Base-by-base conservation (phyloP, 2,797 vertebrate species). In the Pagetopsis macropterus region DNA sequence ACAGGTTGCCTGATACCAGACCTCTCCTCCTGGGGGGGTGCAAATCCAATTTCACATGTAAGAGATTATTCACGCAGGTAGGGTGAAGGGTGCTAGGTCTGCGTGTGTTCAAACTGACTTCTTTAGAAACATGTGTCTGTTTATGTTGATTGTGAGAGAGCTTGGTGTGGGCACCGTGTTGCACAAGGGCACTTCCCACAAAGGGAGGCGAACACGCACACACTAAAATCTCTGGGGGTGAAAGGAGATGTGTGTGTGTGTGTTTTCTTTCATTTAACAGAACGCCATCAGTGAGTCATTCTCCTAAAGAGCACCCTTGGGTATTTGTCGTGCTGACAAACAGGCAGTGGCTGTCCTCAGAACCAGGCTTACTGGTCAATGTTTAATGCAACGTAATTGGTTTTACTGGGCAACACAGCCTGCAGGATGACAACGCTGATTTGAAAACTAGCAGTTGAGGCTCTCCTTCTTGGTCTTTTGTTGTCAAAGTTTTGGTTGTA, bases 1-100 rank as follows among this genome's bases (percentile, higher is more conserved):
- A 75, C 61, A 72, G 76, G 71, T 67, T n/a, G 56, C 46, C 74
- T 70, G 72, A 50, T 70, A 77, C 66, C 77, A 75, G 75, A 87
- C 73, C 62, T 17, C 44, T 79, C n/a, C 10, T 86, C 80, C 78
- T 82, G 57, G 73, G 81, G 85, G 86, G 79, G 61, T 41, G 57
- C 64, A 87, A 89, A 91, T 91, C 79, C 76, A 83, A 86, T 92
- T 87, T 86, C 84, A 76, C 78, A 81, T 76, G 76, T 80, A 77
- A 31, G 71, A 70, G 69, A 87, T 88, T 86, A 89, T 76, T 85
- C 78, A 84, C 75, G 63, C 68, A 71, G 81, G 84, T 73, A 49
- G 72, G 55, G 70, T 70, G 70, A 64, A 61, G 72, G 69, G 31
- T 62, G 57, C 55, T 21, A 59, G 69, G 70, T 76, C 63, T 63